These are phyloP conservation scores for Diplosoma virens DNA, from an alignment of 23 tunicate species.

Conservation along the genomic window DNA sequence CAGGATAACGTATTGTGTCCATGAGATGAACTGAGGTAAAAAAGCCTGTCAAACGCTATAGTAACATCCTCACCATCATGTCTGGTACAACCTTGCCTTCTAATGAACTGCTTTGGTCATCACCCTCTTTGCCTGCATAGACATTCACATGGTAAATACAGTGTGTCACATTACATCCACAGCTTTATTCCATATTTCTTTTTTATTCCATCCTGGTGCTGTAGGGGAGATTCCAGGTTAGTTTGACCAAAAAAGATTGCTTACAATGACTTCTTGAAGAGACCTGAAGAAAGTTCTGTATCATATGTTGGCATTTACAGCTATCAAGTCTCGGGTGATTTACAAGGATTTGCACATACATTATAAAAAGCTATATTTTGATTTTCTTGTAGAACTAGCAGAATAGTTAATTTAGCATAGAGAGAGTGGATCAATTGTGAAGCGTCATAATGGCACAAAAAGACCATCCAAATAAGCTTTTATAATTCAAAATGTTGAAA, in stretches of 20 bases:
- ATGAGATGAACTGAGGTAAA: no score
- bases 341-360: slow-evolving; percentile 18
- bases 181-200: slow-evolving; percentile 36
- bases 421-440: background rate
- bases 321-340: slow-evolving; percentile 10
- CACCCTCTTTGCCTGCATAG: slow-evolving; percentile 19
- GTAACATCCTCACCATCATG: slow-evolving; percentile 20
- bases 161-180: slow-evolving; percentile 27
- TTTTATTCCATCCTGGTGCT: no score
- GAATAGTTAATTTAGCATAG: background rate
- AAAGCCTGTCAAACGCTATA: slow-evolving; percentile 26
- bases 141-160: slow-evolving; percentile 28
- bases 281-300: slow-evolving; percentile 11
- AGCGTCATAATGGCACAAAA: background rate
- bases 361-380: slow-evolving; percentile 1
- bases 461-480: slow-evolving; percentile 5
- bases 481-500: slow-evolving; percentile 4
- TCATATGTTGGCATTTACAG: background rate
- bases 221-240: no score
- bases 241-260: no score
- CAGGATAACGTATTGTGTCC: no score
- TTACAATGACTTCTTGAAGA: no score
- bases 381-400: slow-evolving; percentile 18
- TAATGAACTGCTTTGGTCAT: slow-evolving; percentile 26
- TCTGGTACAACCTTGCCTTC: slow-evolving; percentile 28